Conservation (phyloP, 2,113 vertebrate genomes). For the Geococcyx californianus region DNA sequence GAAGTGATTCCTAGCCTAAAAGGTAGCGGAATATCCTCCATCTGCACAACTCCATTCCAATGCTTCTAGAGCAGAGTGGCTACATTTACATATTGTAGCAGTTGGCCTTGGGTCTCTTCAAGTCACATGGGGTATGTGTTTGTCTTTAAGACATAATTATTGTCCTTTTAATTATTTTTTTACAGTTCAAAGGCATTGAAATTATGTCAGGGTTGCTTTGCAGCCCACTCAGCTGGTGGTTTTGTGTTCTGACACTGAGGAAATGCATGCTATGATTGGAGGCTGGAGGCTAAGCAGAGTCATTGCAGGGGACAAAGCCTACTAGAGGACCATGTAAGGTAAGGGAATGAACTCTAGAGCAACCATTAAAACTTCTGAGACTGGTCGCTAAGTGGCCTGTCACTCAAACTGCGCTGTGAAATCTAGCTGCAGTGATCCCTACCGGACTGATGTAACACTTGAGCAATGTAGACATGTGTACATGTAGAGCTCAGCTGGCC, state of each 20-base stretch:
- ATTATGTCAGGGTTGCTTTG: not conserved
- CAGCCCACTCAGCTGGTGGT: not conserved
- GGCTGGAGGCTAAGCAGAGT: not conserved
- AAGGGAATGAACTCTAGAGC: not conserved
- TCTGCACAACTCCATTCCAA: accelerated
- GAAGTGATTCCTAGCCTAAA: not conserved
- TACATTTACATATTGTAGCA: not conserved
- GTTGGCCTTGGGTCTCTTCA: not conserved
- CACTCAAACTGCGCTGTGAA: not conserved
- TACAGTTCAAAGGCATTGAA: not conserved
- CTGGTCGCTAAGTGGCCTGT: not conserved
- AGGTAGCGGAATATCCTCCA: not conserved
- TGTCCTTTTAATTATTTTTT: not conserved
- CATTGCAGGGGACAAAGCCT: not conserved
- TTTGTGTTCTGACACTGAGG: not conserved
- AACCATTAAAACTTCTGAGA: not conserved
- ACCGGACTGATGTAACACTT: not conserved
- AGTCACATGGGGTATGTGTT: not conserved
- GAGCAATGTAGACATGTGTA: not conserved
- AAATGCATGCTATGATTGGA: not conserved
- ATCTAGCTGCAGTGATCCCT: not conserved
- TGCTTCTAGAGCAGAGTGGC: not conserved
- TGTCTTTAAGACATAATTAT: not conserved
- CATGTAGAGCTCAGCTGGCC: not conserved
- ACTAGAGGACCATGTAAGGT: not conserved